These are phyloP conservation scores for Lutjanus erythropterus DNA, from an alignment of 2,113 vertebrate genomes.

Conservation along the genomic window DNA sequence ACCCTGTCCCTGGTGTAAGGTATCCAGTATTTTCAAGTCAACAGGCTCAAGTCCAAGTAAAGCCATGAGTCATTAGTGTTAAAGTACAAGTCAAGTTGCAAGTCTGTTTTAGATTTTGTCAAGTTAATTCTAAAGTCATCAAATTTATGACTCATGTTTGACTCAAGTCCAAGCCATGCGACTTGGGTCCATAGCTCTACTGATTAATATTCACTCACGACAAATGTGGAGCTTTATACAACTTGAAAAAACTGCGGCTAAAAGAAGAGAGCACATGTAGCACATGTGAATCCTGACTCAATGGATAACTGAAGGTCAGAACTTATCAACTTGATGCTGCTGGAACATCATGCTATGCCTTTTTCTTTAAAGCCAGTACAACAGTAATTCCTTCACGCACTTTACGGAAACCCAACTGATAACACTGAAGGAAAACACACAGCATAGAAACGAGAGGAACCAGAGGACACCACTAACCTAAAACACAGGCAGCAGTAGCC, in stretches of 20 bases:
- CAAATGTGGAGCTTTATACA: background rate
- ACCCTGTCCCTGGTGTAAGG: too few relatives aligned
- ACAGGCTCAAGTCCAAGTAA: too few relatives aligned
- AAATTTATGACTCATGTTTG: too few relatives aligned
- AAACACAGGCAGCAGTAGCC: background rate
- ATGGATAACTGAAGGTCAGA: slow-evolving; percentile 18
- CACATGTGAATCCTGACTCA: background rate
- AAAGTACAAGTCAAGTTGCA: too few relatives aligned
- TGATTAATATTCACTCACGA: background rate
- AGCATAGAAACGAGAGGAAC: background rate
- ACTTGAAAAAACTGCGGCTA: background rate
- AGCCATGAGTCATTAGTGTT: too few relatives aligned
- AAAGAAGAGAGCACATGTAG: background rate
- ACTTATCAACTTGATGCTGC: background rate
- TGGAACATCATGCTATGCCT: background rate
- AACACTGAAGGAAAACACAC: slow-evolving; percentile 5
- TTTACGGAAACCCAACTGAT: slow-evolving; percentile 2
- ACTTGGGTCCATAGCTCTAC: too few relatives aligned
- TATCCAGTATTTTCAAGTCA: too few relatives aligned
- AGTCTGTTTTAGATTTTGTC: too few relatives aligned
- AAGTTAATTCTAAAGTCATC: too few relatives aligned
- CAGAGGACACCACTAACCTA: background rate
- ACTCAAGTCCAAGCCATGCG: too few relatives aligned
- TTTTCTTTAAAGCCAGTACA: background rate
- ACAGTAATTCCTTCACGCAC: background rate